phyloP scores from a whole-genome alignment of 2,113 vertebrate species.

The Arizona elegans region DNA sequence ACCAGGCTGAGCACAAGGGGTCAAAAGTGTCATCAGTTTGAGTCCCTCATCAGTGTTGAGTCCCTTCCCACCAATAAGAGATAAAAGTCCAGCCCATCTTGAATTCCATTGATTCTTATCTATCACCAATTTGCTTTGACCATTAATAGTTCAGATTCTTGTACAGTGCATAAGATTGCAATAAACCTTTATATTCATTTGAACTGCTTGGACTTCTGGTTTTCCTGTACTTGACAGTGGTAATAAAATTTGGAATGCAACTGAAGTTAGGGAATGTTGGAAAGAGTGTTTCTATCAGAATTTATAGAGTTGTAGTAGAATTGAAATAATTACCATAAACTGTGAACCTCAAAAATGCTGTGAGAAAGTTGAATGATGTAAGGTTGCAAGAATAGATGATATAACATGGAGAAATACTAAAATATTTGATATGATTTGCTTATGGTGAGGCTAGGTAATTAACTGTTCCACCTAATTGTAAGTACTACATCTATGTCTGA shows the following conservation, averaged over 20 bases:
- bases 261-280: background rate
- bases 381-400: background rate
- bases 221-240: background rate
- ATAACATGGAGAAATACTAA: background rate
- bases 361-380: background rate
- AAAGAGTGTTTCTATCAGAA: background rate
- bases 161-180: too few species aligned
- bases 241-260: background rate
- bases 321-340: background rate
- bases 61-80: too few species aligned
- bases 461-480: background rate
- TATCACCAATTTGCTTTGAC: too few species aligned
- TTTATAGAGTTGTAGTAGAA: background rate
- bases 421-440: background rate
- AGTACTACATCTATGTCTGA: background rate
- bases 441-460: background rate
- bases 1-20: too few species aligned
- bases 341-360: background rate
- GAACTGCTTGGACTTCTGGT: background rate
- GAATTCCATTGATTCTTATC: too few species aligned
- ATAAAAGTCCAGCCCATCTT: too few species aligned
- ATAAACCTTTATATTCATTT: too few species aligned
- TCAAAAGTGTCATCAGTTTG: too few species aligned
- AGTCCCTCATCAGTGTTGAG: too few species aligned
- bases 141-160: too few species aligned